Evolutionary conservation across 2,888 invertebrate species (phyloP).

Genomic region (Agelastica alni): DNA sequence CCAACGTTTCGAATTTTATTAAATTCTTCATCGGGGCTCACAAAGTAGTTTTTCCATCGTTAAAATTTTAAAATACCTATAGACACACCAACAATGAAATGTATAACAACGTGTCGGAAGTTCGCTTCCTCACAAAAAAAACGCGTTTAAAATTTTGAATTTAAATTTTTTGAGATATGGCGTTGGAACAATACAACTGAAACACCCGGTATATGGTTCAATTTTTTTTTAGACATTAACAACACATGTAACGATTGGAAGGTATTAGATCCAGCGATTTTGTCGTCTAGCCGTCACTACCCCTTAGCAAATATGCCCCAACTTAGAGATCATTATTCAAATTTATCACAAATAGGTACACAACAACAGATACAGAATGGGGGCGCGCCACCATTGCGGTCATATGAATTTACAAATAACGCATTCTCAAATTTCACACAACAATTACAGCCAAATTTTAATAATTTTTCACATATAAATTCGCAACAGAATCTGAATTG

Average conservation of each 20-base stretch:
- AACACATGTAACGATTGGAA: slow-evolving; percentile 81
- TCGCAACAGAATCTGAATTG: slow-evolving; percentile 50
- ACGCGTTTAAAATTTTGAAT: no score
- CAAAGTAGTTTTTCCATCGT: no score
- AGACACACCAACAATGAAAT: no score
- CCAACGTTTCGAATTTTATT: no score
- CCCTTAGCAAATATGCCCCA: slow-evolving; percentile 54
- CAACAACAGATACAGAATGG: slow-evolving; percentile 49
- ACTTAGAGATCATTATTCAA: slow-evolving; percentile 49
- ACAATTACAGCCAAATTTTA: slow-evolving; percentile 48
- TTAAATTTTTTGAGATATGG: no score
- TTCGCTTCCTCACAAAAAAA: no score
- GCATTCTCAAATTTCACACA: slow-evolving; percentile 48
- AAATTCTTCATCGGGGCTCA: no score
- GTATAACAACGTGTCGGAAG: no score
- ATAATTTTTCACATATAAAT: slow-evolving; percentile 43
- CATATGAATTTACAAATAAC: slow-evolving; percentile 46
- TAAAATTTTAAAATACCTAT: no score
- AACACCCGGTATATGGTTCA: no score
- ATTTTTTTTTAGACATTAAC: slow-evolving; percentile 55
- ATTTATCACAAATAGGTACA: slow-evolving; percentile 45
- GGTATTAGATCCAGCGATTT: slow-evolving; percentile 90
- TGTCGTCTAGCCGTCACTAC: slow-evolving; percentile 71
- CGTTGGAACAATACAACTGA: no score
- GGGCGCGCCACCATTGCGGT: slow-evolving; percentile 34